Conservation (phyloP, 2,888 invertebrate species). For the Hirtodrosophila histrioides region DNA sequence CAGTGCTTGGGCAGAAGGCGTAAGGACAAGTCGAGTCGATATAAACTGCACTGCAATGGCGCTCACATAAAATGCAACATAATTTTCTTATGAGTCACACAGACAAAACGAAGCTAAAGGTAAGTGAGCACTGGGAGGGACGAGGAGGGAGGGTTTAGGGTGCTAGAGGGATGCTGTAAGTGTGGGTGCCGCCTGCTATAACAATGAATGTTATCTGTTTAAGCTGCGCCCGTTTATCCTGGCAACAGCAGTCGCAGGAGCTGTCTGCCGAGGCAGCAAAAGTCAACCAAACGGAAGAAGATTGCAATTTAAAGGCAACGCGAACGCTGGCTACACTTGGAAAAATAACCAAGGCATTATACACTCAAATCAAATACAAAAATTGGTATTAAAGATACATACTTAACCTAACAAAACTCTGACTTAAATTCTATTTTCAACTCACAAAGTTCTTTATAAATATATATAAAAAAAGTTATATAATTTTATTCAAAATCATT, state of each 20-base stretch:
- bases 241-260: slow-evolving; percentile 19
- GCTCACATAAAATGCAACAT: slow-evolving; percentile 78
- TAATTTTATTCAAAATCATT: no score
- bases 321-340: neutral
- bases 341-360: no score
- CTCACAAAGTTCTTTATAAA: no score
- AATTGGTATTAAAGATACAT: no score
- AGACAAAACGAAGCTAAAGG: slow-evolving; percentile 32
- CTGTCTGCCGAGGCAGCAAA: slow-evolving; percentile 69
- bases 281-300: slow-evolving; percentile 78
- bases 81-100: slow-evolving; percentile 79
- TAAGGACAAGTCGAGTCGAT: slow-evolving; percentile 36
- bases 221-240: slow-evolving; percentile 76
- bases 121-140: slow-evolving; percentile 2
- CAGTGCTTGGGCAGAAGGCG: neutral
- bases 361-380: no score
- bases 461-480: no score
- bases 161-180: no score
- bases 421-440: no score
- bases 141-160: neutral
- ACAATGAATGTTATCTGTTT: slow-evolving; percentile 80
- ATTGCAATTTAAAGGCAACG: slow-evolving; percentile 71
- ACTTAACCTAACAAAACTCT: no score
- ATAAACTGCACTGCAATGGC: slow-evolving; percentile 63
- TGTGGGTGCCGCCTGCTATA: slow-evolving; percentile 35